Percentiles rank a stretch among this genome's conserved stretches.
These are phyloP conservation scores for Hydroisotoma schaefferi DNA, from an alignment of 2,888 invertebrate species.

Conservation along the genomic window DNA sequence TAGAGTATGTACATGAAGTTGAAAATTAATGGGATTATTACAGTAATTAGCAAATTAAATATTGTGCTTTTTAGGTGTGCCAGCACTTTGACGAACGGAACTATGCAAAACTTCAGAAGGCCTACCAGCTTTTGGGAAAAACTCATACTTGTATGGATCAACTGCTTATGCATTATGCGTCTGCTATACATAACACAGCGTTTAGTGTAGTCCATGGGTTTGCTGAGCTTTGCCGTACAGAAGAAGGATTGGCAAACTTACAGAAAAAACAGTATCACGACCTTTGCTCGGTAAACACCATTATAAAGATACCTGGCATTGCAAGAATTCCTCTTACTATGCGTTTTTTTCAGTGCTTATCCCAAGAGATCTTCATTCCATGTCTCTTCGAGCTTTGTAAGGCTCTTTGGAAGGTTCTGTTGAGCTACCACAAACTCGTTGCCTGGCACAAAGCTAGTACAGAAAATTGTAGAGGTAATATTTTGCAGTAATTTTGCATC, in stretches of 20 bases:
- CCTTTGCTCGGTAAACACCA: slow-evolving; percentile 62
- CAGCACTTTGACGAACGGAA: slow-evolving; percentile 71
- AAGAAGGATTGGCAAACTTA: slow-evolving; percentile 55
- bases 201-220: slow-evolving; percentile 61
- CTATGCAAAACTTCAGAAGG: slow-evolving; percentile 79
- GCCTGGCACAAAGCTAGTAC: slow-evolving; percentile 64
- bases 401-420: slow-evolving; percentile 75
- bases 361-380: slow-evolving; percentile 62
- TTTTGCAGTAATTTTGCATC: too few relatives aligned
- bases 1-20: slow-evolving; percentile 56
- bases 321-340: slow-evolving; percentile 9
- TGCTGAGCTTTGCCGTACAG: slow-evolving; percentile 56
- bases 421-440: slow-evolving; percentile 72
- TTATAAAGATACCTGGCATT: too few relatives aligned
- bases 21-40: background rate
- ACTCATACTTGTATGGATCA: slow-evolving; percentile 91
- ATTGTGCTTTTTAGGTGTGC: slow-evolving; percentile 54
- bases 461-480: slow-evolving; percentile 8
- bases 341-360: slow-evolving; percentile 54
- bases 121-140: slow-evolving; percentile 84
- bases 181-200: slow-evolving; percentile 80
- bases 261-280: slow-evolving; percentile 74
- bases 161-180: slow-evolving; percentile 89
- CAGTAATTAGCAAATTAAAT: slow-evolving; percentile 10
- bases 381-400: slow-evolving; percentile 84